These are phyloP conservation scores for Drosophila malerkotliana DNA, from an alignment of 1,140 invertebrate genomes.

Conservation along the genomic window DNA sequence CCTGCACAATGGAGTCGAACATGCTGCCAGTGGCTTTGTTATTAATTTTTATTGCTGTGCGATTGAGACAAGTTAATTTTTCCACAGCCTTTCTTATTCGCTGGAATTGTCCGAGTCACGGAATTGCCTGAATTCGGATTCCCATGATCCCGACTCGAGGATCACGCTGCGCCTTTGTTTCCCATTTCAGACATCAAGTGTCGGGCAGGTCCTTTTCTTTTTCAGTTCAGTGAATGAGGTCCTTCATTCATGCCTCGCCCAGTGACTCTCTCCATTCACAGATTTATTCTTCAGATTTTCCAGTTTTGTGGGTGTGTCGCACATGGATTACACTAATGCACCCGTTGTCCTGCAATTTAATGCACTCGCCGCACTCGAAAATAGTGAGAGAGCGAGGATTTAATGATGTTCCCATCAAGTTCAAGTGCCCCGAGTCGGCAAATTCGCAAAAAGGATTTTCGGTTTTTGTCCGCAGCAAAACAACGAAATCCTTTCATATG, in stretches of 20 bases:
- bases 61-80: conserved; percentile 63
- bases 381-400: conserved; percentile 56
- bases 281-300: neutral
- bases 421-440: conserved; percentile 65
- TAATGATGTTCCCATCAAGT: conserved; percentile 76
- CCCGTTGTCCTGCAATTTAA: conserved; percentile 71
- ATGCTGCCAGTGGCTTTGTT: conserved; percentile 74
- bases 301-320: conserved; percentile 68
- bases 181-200: conserved; percentile 33
- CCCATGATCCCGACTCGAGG: conserved; percentile 56
- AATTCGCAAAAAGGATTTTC: conserved; percentile 76
- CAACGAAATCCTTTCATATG: conserved; percentile 68
- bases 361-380: conserved; percentile 52
- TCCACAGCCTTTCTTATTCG: conserved; percentile 38
- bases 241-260: conserved; percentile 62
- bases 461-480: conserved; percentile 33
- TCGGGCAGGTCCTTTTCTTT: conserved; percentile 27
- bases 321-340: conserved; percentile 77
- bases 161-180: conserved; percentile 69
- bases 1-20: conserved; percentile 48
- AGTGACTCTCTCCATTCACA: conserved; percentile 39
- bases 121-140: conserved; percentile 33
- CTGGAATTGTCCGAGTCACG: conserved; percentile 25
- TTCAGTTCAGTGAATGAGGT: conserved; percentile 52
- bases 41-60: conserved; percentile 75